phyloP scores from a whole-genome alignment of 2,888 invertebrate genomes.

The Melikaiella ostensackeni region DNA sequence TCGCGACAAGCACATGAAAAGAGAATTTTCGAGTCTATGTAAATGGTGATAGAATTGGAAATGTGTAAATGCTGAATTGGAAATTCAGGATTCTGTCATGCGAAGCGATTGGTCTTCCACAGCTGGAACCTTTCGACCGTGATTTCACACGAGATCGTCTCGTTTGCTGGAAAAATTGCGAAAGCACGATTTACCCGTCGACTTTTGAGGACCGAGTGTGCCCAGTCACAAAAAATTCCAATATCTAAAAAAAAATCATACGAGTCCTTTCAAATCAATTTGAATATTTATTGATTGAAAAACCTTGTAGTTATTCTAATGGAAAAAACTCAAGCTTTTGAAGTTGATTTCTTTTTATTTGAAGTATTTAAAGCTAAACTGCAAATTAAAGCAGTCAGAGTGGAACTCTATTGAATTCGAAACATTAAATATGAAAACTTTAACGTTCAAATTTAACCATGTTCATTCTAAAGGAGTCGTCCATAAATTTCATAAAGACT shows the following conservation, averaged over 20 bases:
- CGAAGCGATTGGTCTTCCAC: slow-evolving; percentile 36
- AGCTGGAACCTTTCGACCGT: slow-evolving; percentile 1
- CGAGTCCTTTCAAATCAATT: neutral
- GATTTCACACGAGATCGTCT: slow-evolving; percentile 19
- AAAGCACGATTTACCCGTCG: slow-evolving; percentile 14
- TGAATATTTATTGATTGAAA: neutral
- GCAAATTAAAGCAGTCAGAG: no score
- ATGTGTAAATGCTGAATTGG: slow-evolving; percentile 39
- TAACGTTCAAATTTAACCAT: no score
- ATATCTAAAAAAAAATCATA: neutral
- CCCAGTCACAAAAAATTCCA: neutral
- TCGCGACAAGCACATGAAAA: slow-evolving; percentile 26
- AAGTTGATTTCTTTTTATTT: no score
- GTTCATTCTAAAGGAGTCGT: no score
- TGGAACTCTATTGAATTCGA: no score
- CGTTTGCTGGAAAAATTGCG: slow-evolving; percentile 20
- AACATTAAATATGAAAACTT: no score
- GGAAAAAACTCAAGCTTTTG: no score
- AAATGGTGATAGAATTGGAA: slow-evolving; percentile 34
- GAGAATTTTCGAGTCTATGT: slow-evolving; percentile 31
- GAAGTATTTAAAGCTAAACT: no score
- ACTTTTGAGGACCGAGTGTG: neutral
- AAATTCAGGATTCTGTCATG: slow-evolving; percentile 35
- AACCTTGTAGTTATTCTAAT: no score
- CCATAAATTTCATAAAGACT: no score